These are phyloP conservation scores for Drosophila mimetica DNA, from an alignment of 2,888 invertebrate genomes.

Conservation along the genomic window DNA sequence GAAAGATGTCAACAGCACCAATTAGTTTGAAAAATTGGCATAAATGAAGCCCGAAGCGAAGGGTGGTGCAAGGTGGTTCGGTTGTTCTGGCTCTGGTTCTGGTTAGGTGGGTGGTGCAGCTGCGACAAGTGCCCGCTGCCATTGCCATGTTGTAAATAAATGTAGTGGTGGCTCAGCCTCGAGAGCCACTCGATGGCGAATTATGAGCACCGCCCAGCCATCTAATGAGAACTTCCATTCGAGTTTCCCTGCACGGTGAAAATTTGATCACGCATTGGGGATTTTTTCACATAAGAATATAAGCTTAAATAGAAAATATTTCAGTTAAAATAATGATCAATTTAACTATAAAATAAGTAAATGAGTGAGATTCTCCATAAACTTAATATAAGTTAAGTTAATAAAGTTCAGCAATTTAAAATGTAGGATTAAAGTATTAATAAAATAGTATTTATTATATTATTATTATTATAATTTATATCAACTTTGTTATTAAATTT, in stretches of 20 bases:
- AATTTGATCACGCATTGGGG: no score
- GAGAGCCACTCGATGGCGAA: slow-evolving; percentile 64
- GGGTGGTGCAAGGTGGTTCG: slow-evolving; percentile 17
- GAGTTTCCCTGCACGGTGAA: not conserved
- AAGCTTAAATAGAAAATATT: no score
- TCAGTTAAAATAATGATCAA: no score
- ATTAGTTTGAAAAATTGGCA: slow-evolving; percentile 83
- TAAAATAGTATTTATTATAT: no score
- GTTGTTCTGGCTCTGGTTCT: not conserved
- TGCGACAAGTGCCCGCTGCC: slow-evolving; percentile 30
- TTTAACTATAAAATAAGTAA: no score
- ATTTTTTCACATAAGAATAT: no score
- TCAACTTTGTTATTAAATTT: no score
- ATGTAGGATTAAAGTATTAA: no score
- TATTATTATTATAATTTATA: no score
- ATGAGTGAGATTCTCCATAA: no score
- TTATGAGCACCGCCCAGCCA: slow-evolving; percentile 56
- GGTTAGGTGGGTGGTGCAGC: not conserved
- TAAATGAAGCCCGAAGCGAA: slow-evolving; percentile 74
- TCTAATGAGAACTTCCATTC: slow-evolving; percentile 27
- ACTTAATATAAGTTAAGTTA: no score
- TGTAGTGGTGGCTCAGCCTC: slow-evolving; percentile 37
- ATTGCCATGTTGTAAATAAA: slow-evolving; percentile 43
- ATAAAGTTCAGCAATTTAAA: no score
- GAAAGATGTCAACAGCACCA: slow-evolving; percentile 83